Conservation (phyloP, 2,888 invertebrate species). For the Trilocha varians region DNA sequence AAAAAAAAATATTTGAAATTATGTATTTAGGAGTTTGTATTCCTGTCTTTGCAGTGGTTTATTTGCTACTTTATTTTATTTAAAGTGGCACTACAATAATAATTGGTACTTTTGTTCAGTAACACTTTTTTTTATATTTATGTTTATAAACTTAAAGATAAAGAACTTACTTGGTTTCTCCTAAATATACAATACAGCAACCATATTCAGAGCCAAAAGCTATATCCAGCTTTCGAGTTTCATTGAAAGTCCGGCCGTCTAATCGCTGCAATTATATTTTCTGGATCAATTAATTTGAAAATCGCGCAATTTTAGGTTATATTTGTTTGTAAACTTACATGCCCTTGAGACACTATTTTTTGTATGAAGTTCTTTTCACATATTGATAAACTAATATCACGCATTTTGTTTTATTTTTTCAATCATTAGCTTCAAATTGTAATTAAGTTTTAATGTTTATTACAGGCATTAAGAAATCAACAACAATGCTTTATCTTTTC, state of each 20-base stretch:
- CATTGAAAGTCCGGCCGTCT: conserved; percentile 84
- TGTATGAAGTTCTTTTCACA: conserved; percentile 81
- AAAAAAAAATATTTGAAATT: too few relatives aligned
- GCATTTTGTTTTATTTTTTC: conserved; percentile 74
- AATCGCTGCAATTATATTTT: conserved; percentile 74
- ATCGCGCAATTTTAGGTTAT: background rate
- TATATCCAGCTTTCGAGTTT: conserved; percentile 80
- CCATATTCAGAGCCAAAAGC: conserved; percentile 89
- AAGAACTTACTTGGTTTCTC: conserved; percentile 81
- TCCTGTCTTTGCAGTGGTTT: too few relatives aligned
- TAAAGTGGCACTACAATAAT: too few relatives aligned
- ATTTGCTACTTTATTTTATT: too few relatives aligned
- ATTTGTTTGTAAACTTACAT: conserved; percentile 57
- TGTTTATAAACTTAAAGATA: too few relatives aligned
- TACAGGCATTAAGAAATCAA: too few relatives aligned
- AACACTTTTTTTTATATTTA: too few relatives aligned
- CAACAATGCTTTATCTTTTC: too few relatives aligned
- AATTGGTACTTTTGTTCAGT: too few relatives aligned
- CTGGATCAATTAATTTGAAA: background rate
- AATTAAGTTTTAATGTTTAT: too few relatives aligned
- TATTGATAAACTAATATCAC: conserved; percentile 77
- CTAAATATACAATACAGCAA: conserved; percentile 82
- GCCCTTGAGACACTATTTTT: conserved; percentile 76
- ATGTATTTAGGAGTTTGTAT: too few relatives aligned
- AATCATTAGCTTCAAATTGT: too few relatives aligned